phyloP scores from a whole-genome alignment of 2,113 vertebrate species.

The Columba janthina region DNA sequence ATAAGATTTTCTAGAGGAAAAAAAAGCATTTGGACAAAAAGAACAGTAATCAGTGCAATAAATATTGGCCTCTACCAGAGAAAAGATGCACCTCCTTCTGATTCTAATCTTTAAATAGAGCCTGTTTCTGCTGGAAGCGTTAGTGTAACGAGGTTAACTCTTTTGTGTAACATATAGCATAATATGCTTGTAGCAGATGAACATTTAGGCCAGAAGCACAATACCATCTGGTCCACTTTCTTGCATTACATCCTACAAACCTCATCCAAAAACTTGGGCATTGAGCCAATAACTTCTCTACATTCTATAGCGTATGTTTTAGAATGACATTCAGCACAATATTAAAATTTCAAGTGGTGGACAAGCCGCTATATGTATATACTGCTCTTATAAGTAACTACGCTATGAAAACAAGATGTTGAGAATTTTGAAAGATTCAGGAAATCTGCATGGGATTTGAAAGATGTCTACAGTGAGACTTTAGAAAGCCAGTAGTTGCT shows the following conservation, averaged over 20 bases:
- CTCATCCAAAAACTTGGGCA: neutral
- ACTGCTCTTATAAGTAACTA: neutral
- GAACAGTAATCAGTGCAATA: neutral
- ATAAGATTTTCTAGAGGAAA: neutral
- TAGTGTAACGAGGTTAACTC: neutral
- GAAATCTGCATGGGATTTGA: neutral
- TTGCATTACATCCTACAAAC: neutral
- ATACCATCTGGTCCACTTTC: neutral
- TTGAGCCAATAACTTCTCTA: neutral
- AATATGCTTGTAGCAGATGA: neutral
- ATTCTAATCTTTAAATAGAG: neutral
- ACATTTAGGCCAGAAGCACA: neutral
- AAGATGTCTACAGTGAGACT: neutral
- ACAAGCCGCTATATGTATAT: neutral
- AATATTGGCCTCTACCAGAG: neutral
- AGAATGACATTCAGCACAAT: neutral
- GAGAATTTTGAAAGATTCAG: neutral
- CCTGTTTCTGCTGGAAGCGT: neutral
- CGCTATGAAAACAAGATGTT: neutral
- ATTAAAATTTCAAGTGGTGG: neutral
- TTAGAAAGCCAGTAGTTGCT: neutral
- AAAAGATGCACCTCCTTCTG: neutral
- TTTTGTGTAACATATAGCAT: neutral
- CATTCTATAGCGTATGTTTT: neutral
- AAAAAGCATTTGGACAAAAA: neutral